phyloP scores from a whole-genome alignment of 1,140 invertebrate genomes.

The Ctenoplectra terminalis region DNA sequence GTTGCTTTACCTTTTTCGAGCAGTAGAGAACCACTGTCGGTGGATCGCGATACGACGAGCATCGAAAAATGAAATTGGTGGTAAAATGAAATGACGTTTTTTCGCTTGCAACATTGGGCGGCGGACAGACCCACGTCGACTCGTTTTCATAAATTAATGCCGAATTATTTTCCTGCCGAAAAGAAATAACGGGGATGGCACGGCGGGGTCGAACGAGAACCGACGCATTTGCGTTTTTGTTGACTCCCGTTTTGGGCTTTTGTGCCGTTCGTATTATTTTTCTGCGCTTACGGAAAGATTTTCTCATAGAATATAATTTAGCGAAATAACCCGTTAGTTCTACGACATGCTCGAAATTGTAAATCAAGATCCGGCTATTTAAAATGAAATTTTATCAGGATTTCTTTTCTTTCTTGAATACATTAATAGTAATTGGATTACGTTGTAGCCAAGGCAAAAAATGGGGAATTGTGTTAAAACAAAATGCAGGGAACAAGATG shows the following conservation, averaged over 20 bases:
- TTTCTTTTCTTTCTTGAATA: no score
- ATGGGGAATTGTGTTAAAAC: no score
- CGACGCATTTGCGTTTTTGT: background rate
- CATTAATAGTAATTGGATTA: no score
- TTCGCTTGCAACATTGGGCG: background rate
- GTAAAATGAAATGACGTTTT: background rate
- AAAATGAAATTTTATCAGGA: no score
- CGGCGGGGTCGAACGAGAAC: background rate
- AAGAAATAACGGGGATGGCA: background rate
- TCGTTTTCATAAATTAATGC: constrained; percentile 40
- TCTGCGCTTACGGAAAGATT: background rate
- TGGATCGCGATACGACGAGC: background rate
- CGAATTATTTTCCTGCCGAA: constrained; percentile 21
- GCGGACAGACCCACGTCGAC: constrained; percentile 7
- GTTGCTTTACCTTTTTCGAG: background rate
- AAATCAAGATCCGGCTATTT: no score
- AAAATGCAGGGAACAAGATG: no score
- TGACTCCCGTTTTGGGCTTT: background rate
- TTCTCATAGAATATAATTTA: background rate
- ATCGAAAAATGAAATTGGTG: constrained; percentile 21
- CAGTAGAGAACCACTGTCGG: background rate
- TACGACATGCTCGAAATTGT: no score
- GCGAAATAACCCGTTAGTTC: no score
- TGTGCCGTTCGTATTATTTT: background rate
- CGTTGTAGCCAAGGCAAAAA: no score